phyloP scores from a whole-genome alignment of 2,888 invertebrate species.

The Acanthacorydalis orientalis region DNA sequence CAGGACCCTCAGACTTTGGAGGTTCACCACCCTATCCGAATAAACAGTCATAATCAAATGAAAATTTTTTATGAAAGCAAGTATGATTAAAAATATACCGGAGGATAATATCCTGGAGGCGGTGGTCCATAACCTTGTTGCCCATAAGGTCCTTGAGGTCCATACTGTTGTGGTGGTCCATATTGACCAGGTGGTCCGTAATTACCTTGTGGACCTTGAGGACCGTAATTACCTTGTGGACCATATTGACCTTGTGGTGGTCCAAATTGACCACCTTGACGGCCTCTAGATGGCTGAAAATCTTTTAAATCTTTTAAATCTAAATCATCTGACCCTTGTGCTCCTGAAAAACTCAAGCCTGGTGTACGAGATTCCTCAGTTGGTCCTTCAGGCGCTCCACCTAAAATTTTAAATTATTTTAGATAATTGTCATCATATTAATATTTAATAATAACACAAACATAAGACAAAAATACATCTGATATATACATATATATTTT shows the following conservation, averaged over 20 bases:
- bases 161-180: constrained; percentile 13
- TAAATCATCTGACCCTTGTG: constrained; percentile 8
- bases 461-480: too few relatives aligned
- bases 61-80: too few relatives aligned
- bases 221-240: constrained; percentile 8
- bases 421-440: background rate
- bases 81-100: background rate
- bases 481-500: too few relatives aligned
- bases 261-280: constrained; percentile 9
- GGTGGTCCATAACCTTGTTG: constrained; percentile 14
- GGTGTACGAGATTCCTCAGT: constrained; percentile 12
- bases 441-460: background rate
- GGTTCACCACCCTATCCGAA: background rate
- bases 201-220: constrained; percentile 10
- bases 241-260: constrained; percentile 12
- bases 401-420: constrained; percentile 9
- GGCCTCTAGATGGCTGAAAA: constrained; percentile 12
- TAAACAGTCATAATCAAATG: too few relatives aligned
- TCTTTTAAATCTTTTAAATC: constrained; percentile 11
- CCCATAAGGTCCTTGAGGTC: constrained; percentile 9
- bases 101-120: constrained; percentile 11
- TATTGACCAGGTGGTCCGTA: constrained; percentile 8
- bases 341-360: constrained; percentile 5
- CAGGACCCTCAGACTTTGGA: constrained; percentile 12
- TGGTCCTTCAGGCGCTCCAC: constrained; percentile 15